These are phyloP conservation scores for Helostoma temminkii DNA, from an alignment of 2,797 vertebrate genomes.

Conservation along the genomic window DNA sequence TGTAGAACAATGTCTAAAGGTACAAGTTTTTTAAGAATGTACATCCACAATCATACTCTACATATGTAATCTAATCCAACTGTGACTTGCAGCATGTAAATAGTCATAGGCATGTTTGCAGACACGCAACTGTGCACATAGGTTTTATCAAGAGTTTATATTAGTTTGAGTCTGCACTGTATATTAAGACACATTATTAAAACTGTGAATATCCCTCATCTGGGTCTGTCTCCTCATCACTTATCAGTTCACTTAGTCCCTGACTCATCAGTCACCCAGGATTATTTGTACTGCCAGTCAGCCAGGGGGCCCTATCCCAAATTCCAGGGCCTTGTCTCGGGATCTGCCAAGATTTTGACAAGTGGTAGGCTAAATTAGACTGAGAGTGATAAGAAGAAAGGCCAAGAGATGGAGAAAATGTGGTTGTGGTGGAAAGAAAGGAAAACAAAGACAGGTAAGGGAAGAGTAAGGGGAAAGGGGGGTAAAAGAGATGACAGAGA, in stretches of 20 bases:
- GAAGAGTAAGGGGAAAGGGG: background rate
- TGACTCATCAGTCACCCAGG: slow-evolving; percentile 69
- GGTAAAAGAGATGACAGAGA: slow-evolving; percentile 44
- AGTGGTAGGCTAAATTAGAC: slow-evolving; percentile 65
- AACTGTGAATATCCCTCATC: slow-evolving; percentile 54
- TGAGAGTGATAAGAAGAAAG: slow-evolving; percentile 52
- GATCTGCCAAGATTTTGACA: slow-evolving; percentile 73
- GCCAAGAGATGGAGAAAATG: slow-evolving; percentile 19
- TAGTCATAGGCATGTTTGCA: background rate
- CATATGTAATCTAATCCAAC: too few relatives aligned
- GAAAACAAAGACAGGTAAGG: slow-evolving; percentile 31
- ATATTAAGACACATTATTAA: slow-evolving; percentile 52
- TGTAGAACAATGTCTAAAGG: too few relatives aligned
- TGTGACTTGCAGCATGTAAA: background rate
- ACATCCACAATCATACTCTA: too few relatives aligned
- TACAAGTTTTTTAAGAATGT: too few relatives aligned
- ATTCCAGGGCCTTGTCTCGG: slow-evolving; percentile 60
- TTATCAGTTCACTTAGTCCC: slow-evolving; percentile 61
- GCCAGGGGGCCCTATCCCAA: slow-evolving; percentile 47
- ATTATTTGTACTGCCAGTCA: slow-evolving; percentile 66
- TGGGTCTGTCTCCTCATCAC: slow-evolving; percentile 44
- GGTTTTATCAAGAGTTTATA: background rate
- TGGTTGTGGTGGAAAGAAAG: slow-evolving; percentile 20
- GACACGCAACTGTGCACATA: background rate
- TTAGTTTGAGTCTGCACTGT: slow-evolving; percentile 1